Percentiles rank a stretch among this genome's conserved stretches.
Conservation (phyloP, 2,797 vertebrate species). For the Enteromius mattozi region DNA sequence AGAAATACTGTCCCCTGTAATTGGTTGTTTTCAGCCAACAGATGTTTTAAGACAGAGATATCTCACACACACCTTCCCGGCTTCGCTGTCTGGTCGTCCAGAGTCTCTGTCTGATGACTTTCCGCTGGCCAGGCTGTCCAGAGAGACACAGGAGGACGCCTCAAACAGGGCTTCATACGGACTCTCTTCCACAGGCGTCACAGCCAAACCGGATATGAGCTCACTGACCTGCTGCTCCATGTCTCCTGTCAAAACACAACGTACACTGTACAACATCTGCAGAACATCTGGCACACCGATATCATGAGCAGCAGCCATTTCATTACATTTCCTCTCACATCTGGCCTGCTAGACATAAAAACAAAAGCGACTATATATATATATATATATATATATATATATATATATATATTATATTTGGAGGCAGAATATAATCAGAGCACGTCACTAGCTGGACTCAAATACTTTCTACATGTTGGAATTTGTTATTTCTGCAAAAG, state of each 20-base stretch:
- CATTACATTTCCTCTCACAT: not conserved
- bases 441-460: not conserved
- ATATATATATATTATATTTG: too few relatives aligned
- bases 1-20: not conserved
- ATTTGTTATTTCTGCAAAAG: too few relatives aligned
- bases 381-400: too few relatives aligned
- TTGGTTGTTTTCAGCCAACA: not conserved
- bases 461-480: too few relatives aligned
- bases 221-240: conserved; percentile 85
- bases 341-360: not conserved
- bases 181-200: conserved; percentile 85
- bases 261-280: not conserved
- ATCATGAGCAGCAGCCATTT: not conserved
- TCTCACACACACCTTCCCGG: conserved; percentile 73
- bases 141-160: conserved; percentile 92
- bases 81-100: conserved; percentile 81
- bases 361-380: not conserved
- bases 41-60: not conserved
- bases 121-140: conserved; percentile 93
- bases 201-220: conserved; percentile 83
- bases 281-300: not conserved
- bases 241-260: conserved; percentile 73
- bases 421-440: not conserved
- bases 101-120: conserved; percentile 93
- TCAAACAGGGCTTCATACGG: conserved; percentile 94